phyloP scores from a whole-genome alignment of 2,888 invertebrate genomes.

The Epinotia bilunana region DNA sequence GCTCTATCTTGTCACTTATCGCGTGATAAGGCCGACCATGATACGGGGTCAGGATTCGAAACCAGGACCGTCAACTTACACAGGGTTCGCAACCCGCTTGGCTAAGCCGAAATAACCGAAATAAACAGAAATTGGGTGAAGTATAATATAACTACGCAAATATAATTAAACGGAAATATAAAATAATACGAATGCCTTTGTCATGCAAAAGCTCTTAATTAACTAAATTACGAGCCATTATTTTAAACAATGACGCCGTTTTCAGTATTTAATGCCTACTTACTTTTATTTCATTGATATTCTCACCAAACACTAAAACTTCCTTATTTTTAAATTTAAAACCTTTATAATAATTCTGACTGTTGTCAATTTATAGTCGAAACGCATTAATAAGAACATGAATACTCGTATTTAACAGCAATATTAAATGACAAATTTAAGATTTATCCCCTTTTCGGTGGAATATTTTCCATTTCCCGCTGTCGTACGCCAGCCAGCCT shows the following conservation, averaged over 20 bases:
- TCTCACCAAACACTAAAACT: neutral
- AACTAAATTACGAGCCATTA: neutral
- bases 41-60: too few relatives aligned
- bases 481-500: too few relatives aligned
- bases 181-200: neutral
- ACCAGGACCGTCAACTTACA: too few relatives aligned
- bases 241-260: slow-evolving; percentile 8
- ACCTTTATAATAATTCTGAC: too few relatives aligned
- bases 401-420: too few relatives aligned
- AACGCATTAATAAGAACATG: too few relatives aligned
- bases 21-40: too few relatives aligned
- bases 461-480: too few relatives aligned
- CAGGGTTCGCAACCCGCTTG: neutral
- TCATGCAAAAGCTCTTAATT: neutral
- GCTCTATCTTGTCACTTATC: too few relatives aligned
- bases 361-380: too few relatives aligned
- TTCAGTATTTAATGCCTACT: neutral
- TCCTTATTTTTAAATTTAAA: neutral
- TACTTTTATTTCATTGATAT: neutral
- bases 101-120: neutral
- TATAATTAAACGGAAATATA: neutral
- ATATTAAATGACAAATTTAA: too few relatives aligned
- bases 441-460: too few relatives aligned
- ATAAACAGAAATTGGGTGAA: neutral
- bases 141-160: neutral